phyloP scores from a whole-genome alignment of 2,888 invertebrate genomes.

The Pandemis corylana region DNA sequence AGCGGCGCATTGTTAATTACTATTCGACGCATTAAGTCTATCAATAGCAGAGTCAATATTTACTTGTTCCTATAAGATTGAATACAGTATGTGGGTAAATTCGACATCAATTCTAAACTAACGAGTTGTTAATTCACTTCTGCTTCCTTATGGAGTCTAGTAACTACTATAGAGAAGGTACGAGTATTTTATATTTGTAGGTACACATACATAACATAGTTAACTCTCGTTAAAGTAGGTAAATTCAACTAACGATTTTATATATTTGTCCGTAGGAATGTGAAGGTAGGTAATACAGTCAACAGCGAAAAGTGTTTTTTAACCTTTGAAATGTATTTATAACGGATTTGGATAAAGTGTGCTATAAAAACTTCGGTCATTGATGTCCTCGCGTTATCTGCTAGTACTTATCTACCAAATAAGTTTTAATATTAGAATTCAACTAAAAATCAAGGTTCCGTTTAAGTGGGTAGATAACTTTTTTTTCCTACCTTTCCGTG shows the following conservation, averaged over 20 bases:
- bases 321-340: not conserved
- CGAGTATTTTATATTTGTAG: not conserved
- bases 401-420: not conserved
- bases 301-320: not conserved
- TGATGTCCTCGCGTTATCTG: not conserved
- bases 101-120: not conserved
- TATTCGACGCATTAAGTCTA: conserved; percentile 32
- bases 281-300: conserved; percentile 8
- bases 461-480: not conserved
- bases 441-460: not conserved
- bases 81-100: not conserved
- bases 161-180: not conserved
- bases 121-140: not conserved
- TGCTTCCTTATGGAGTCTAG: not conserved
- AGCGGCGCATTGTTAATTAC: conserved; percentile 61
- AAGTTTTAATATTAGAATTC: not conserved
- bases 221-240: not conserved
- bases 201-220: not conserved
- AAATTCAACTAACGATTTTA: conserved; percentile 3
- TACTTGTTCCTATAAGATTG: conserved; percentile 45
- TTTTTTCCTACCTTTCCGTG: not conserved
- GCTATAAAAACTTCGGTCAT: not conserved
- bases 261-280: conserved; percentile 9
- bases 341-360: not conserved
- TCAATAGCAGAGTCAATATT: conserved; percentile 52